Evolutionary conservation across 2,797 vertebrate genomes (phyloP).

Genomic region (Pantherophis vulpinus): DNA sequence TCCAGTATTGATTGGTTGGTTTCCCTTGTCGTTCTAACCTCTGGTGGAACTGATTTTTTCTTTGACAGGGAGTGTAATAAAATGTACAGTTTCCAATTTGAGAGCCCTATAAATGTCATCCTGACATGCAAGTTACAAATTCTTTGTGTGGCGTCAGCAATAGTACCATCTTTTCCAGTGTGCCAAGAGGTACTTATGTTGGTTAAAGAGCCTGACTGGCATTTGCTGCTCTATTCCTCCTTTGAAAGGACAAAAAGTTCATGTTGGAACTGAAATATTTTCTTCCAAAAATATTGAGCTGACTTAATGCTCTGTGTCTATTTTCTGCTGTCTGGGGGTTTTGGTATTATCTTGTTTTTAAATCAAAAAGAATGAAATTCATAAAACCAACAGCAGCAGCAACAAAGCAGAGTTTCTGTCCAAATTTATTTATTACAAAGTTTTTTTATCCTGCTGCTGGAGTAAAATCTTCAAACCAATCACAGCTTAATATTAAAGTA

Average conservation of each 20-base stretch:
- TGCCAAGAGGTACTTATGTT: slow-evolving; percentile 8
- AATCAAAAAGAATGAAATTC: not conserved
- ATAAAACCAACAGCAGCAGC: not conserved
- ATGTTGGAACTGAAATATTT: slow-evolving; percentile 11
- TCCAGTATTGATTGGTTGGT: slow-evolving; percentile 71
- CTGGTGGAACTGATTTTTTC: slow-evolving; percentile 66
- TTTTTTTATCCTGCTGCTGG: not conserved
- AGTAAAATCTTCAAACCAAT: not conserved
- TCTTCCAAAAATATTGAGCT: not conserved
- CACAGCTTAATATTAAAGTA: not conserved
- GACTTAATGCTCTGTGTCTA: not conserved
- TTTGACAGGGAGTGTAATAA: slow-evolving; percentile 76
- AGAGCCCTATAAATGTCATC: slow-evolving; percentile 74
- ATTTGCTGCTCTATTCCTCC: not conserved
- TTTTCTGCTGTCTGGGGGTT: not conserved
- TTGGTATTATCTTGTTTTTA: not conserved
- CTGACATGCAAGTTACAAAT: slow-evolving; percentile 65
- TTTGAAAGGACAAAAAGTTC: slow-evolving; percentile 18
- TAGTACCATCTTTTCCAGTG: not conserved
- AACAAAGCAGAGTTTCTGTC: not conserved
- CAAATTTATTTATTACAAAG: not conserved
- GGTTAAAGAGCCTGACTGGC: slow-evolving; percentile 9
- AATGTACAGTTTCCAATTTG: slow-evolving; percentile 67
- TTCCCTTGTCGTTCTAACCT: slow-evolving; percentile 70
- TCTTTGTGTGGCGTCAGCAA: slow-evolving; percentile 56